These are phyloP conservation scores for Onychorhynchus coronatus DNA, from an alignment of 2,113 vertebrate genomes.

Conservation along the genomic window DNA sequence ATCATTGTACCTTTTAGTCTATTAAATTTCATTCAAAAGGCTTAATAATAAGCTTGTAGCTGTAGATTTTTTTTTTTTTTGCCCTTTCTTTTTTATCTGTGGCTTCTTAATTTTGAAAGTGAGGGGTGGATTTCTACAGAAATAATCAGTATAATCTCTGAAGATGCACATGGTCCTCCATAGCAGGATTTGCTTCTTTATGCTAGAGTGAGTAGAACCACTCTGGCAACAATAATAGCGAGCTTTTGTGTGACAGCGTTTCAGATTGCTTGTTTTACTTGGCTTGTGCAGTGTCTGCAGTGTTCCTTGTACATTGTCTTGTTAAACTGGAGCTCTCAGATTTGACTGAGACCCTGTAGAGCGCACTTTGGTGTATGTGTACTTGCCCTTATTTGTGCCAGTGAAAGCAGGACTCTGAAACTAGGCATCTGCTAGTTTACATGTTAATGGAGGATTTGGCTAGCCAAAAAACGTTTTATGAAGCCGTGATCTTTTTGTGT, in stretches of 20 bases:
- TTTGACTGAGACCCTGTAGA: conserved; percentile 30
- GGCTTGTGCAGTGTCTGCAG: conserved; percentile 13
- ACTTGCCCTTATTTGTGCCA: conserved; percentile 27
- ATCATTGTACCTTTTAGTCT: neutral
- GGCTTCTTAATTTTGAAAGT: neutral
- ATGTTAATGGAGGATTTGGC: neutral
- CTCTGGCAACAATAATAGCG: neutral
- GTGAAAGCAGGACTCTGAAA: neutral
- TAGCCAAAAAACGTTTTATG: neutral
- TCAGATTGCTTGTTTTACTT: neutral
- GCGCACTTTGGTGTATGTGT: neutral
- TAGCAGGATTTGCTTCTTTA: neutral
- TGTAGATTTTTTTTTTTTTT: neutral
- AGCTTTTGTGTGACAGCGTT: neutral
- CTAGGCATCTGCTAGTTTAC: neutral
- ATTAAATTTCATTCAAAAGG: neutral
- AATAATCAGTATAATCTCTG: neutral
- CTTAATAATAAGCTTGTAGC: neutral
- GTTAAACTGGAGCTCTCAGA: conserved; percentile 33
- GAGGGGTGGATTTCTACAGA: neutral
- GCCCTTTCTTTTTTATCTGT: neutral
- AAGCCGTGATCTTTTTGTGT: neutral
- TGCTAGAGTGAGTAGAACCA: neutral
- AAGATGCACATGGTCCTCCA: neutral
- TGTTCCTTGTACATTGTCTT: conserved; percentile 13